Conservation (phyloP, 2,797 vertebrate species). For the Chromis chromis region DNA sequence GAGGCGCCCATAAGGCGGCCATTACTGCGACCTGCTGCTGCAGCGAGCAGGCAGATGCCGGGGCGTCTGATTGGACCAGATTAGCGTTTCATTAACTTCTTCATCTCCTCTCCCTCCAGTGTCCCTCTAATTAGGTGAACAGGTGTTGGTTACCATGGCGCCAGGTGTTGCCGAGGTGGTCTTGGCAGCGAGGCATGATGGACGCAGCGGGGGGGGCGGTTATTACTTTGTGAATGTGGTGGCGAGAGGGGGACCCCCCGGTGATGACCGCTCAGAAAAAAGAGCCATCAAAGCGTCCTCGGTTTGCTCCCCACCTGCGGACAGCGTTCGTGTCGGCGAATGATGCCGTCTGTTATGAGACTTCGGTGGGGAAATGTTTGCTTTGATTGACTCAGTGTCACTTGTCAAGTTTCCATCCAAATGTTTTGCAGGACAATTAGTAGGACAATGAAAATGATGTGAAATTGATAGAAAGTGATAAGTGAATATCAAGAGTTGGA, state of each 20-base stretch:
- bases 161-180: conserved; percentile 74
- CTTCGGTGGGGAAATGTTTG: conserved; percentile 5
- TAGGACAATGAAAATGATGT: neutral
- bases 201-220: conserved; percentile 47
- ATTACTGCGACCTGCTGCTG: conserved; percentile 59
- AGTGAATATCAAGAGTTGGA: too few species aligned
- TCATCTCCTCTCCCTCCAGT: conserved; percentile 67
- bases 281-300: conserved; percentile 49
- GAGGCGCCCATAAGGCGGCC: conserved; percentile 61
- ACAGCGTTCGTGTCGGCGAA: conserved; percentile 1
- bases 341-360: conserved; percentile 11
- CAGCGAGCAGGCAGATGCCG: conserved; percentile 45
- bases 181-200: conserved; percentile 69
- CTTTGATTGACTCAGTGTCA: conserved; percentile 23
- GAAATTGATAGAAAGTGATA: too few species aligned
- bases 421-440: neutral
- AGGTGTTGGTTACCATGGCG: conserved; percentile 74
- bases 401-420: neutral
- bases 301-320: conserved; percentile 26
- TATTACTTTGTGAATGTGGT: conserved; percentile 57
- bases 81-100: conserved; percentile 71
- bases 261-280: conserved; percentile 56
- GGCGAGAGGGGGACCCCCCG: conserved; percentile 19
- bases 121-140: conserved; percentile 74
- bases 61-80: conserved; percentile 65